Evolutionary conservation across 1,140 invertebrate species (phyloP), one percentile per base, ranked within the genome.

Genomic region (Lasioglossum baleicum): DNA sequence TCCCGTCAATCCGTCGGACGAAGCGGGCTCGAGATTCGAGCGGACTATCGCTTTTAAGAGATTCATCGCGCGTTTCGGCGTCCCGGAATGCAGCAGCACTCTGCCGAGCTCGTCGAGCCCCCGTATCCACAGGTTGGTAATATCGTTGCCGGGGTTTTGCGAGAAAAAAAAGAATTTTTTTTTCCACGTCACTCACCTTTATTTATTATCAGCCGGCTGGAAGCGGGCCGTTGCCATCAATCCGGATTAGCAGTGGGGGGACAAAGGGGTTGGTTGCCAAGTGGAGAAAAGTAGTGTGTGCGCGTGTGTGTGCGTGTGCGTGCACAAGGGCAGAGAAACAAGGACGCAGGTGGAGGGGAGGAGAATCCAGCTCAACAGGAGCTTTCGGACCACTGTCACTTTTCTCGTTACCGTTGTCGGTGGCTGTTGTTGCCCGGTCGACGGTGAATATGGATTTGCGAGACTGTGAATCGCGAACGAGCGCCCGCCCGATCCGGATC

Each of bases 301-400:
- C 5, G 35, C 35, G 35, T 35, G 35, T 35, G 35, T 35, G 35
- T 35, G 35, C 35, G 35, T 35, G 35, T 35, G 35, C 3, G 35
- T 35, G 35, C 35, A 35, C 35, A 35, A 35, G 44, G 1, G 44
- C 44, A 13, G 44, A 11, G 44, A 48, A 48, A 48, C 44, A 0
- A 13, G 44, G 2, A 13, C 44, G 13, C 51, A 15, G 51, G 13
- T 5, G 5, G 15, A n/a, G 51, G 15, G 51, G 17, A 7, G 15
- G 3, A 7, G 51, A 1, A 4, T 0, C 5, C 13, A 15, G 74
- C 70, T 81, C 79, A 71, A 77, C 70, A 77, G 56, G 70, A 84
- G 75, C 77, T 84, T 85, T 77, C 83, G 66, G 69, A 84, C 74
- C 74, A 72, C 79, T 74, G 73, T 84, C 83, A 84, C 74, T 78